Conservation (phyloP, 2,113 vertebrate genomes). For the Stegastes partitus region DNA sequence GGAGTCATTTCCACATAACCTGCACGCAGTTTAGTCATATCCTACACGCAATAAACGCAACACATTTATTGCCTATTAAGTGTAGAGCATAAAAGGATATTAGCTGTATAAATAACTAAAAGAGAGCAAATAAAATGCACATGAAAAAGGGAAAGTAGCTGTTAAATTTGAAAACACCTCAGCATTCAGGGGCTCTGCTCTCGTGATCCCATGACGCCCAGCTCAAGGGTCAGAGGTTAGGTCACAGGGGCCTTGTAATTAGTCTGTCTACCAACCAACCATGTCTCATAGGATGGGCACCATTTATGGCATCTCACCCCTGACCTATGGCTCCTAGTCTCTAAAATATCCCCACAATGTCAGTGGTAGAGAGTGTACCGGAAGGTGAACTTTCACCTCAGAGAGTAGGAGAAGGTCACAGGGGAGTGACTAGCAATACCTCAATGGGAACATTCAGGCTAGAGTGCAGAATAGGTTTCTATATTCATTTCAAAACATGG, state of each 20-base stretch:
- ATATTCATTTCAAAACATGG: constrained; percentile 31
- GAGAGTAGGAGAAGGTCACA: constrained; percentile 18
- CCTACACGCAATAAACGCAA: too few relatives aligned
- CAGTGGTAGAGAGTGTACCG: constrained; percentile 25
- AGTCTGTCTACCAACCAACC: constrained; percentile 69
- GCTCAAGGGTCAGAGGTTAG: constrained; percentile 77
- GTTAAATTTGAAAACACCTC: background rate
- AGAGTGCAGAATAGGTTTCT: background rate
- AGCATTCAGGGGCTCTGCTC: constrained; percentile 2
- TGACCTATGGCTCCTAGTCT: constrained; percentile 71
- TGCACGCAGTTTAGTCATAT: background rate
- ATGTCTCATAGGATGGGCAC: constrained; percentile 62
- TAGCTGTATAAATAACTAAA: background rate
- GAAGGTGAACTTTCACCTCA: constrained; percentile 57
- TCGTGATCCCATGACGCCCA: constrained; percentile 58
- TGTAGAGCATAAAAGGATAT: background rate
- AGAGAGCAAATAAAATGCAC: background rate
- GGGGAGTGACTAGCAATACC: background rate
- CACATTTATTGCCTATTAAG: background rate
- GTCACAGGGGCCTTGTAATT: constrained; percentile 77
- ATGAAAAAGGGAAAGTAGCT: background rate
- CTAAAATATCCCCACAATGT: constrained; percentile 68
- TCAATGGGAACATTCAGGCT: constrained; percentile 26
- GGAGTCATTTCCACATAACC: constrained; percentile 10
- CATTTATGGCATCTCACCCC: constrained; percentile 81